Percentiles rank a stretch among this genome's conserved stretches.
These are phyloP conservation scores for Tricholauxania praeusta DNA, from an alignment of 2,888 invertebrate genomes.

Conservation along the genomic window DNA sequence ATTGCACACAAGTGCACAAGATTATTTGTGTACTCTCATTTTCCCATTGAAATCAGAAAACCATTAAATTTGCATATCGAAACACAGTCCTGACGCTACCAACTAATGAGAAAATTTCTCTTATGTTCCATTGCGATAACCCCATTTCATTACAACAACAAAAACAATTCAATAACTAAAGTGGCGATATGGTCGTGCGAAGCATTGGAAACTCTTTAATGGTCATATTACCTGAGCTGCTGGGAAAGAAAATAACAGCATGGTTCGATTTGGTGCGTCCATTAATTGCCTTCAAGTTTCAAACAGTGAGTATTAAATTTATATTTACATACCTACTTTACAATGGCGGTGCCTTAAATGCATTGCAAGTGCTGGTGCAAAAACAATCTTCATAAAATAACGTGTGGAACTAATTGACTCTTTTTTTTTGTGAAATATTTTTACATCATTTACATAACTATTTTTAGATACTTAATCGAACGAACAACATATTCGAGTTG, in stretches of 20 bases:
- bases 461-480: conserved; percentile 88
- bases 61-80: conserved; percentile 1
- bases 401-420: no score
- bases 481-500: conserved; percentile 97
- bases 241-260: conserved; percentile 90
- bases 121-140: neutral
- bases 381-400: no score
- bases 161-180: conserved; percentile 59
- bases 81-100: neutral
- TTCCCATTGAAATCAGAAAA: no score
- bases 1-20: no score
- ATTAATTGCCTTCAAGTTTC: conserved; percentile 93
- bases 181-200: conserved; percentile 87
- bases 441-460: no score
- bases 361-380: no score
- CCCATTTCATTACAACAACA: neutral
- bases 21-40: no score
- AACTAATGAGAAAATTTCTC: neutral
- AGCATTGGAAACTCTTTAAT: conserved; percentile 92
- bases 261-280: conserved; percentile 94
- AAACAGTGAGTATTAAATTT: conserved; percentile 78
- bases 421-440: no score
- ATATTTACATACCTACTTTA: no score
- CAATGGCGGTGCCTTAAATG: no score
- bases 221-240: conserved; percentile 87